Conservation (phyloP, 2,888 invertebrate genomes). For the Lithophane socia region DNA sequence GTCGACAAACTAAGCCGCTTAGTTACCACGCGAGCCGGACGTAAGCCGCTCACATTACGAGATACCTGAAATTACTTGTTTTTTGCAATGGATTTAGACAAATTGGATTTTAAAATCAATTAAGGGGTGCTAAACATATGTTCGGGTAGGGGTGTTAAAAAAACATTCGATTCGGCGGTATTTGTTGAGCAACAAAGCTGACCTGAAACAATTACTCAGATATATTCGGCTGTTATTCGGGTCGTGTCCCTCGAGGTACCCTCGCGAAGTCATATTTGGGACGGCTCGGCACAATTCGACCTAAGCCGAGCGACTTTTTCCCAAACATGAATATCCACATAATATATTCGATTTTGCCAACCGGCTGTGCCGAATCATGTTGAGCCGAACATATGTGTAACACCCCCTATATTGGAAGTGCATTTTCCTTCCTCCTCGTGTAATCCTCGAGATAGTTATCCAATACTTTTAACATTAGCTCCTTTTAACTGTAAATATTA, state of each 20-base stretch:
- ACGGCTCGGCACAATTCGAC: background rate
- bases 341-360: too few species aligned
- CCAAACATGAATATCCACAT: background rate
- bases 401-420: background rate
- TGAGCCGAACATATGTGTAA: background rate
- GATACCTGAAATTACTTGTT: conserved; percentile 31
- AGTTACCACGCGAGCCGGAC: conserved; percentile 36
- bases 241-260: background rate
- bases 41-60: conserved; percentile 44
- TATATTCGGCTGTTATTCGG: background rate
- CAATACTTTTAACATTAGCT: background rate
- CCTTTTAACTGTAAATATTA: background rate
- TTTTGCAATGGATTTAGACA: conserved; percentile 16
- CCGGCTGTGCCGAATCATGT: background rate
- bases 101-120: conserved; percentile 10
- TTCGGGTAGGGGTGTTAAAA: background rate
- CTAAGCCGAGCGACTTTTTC: background rate
- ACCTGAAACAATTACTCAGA: background rate
- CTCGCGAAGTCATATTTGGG: background rate
- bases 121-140: background rate
- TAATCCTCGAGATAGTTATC: background rate
- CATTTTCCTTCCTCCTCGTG: background rate
- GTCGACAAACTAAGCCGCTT: conserved; percentile 47
- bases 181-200: background rate
- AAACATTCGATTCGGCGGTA: background rate